phyloP scores from a whole-genome alignment of 2,113 vertebrate genomes.

The Paradisaea rubra region DNA sequence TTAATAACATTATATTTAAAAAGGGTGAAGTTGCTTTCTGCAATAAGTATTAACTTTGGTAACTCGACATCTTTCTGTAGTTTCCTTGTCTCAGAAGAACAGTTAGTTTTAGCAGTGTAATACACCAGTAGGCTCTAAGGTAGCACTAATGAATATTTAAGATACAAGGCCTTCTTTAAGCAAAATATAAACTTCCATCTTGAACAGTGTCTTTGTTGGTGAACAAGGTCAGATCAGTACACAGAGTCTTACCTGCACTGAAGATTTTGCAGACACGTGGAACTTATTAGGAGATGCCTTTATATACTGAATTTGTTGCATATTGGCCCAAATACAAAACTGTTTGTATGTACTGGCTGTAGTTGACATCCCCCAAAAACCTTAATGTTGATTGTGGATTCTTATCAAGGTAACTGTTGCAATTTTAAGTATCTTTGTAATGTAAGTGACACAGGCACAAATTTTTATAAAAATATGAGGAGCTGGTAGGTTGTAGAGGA shows the following conservation, averaged over 20 bases:
- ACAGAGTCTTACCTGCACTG: background rate
- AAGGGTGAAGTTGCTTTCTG: background rate
- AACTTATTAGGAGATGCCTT: background rate
- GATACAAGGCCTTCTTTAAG: background rate
- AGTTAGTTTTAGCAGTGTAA: background rate
- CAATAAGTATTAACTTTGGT: background rate
- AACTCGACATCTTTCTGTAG: background rate
- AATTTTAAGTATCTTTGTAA: background rate
- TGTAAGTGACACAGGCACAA: background rate
- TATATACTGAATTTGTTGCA: background rate
- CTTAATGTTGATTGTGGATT: background rate
- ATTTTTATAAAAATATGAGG: background rate
- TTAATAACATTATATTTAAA: background rate
- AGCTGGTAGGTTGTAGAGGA: background rate
- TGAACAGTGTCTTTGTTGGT: background rate
- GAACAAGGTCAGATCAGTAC: background rate
- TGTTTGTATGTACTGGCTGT: background rate
- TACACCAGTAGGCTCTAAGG: background rate
- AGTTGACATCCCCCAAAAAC: background rate
- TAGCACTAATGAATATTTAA: background rate
- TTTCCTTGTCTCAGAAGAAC: background rate
- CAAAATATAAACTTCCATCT: background rate
- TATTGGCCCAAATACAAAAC: accelerated
- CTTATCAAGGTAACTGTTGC: background rate
- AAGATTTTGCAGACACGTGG: background rate